Evolutionary conservation across 2,888 invertebrate species (phyloP), one percentile per base, ranked within the genome.

Genomic region (Iphiclides podalirius): DNA sequence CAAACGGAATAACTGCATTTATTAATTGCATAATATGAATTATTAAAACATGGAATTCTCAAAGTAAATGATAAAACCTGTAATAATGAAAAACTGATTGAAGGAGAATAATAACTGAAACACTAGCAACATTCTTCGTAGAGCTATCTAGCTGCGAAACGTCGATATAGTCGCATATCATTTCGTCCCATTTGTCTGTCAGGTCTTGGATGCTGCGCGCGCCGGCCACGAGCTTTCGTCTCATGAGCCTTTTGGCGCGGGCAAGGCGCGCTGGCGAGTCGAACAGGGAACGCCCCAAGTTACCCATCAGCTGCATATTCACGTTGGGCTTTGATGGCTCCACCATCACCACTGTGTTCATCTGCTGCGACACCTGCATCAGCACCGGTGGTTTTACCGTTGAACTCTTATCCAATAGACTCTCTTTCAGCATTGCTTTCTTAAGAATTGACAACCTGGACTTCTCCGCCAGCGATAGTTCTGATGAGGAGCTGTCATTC

Each of bases 121-220:
- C n/a, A n/a, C n/a, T n/a, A n/a, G n/a, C n/a, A n/a, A n/a, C 14
- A 12, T 36, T 51, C 35, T 16, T 16, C 9, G 14, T 16, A 1
- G 37, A 23, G 23, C 37, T 55, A 4, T 67, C 60, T 1, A 75
- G 51, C n/a, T 82, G 55, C 0, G 74, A 57, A 31, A 74, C 59
- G 47, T 87, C 86, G 11, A 87, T 66, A 53, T 86, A 85, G 53
- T 87, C 87, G 54, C 87, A 87, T 2, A 87, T 63, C 57, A 77
- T 53, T 1, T 80, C 77, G 41, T 85, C 84, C 85, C 85, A 85
- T 55, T 86, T 72, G 11, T 79, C 75, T 0, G 79, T 79, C 1
- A 86, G 69, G 4, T 85, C 84, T n/a, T 72, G 71, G 6, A 85
- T 75, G 47, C 54, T 71, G 16, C 64, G 72, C 1, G 85, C 78